These are phyloP conservation scores for Coremacera marginata DNA, from an alignment of 2,888 invertebrate species.

Conservation along the genomic window DNA sequence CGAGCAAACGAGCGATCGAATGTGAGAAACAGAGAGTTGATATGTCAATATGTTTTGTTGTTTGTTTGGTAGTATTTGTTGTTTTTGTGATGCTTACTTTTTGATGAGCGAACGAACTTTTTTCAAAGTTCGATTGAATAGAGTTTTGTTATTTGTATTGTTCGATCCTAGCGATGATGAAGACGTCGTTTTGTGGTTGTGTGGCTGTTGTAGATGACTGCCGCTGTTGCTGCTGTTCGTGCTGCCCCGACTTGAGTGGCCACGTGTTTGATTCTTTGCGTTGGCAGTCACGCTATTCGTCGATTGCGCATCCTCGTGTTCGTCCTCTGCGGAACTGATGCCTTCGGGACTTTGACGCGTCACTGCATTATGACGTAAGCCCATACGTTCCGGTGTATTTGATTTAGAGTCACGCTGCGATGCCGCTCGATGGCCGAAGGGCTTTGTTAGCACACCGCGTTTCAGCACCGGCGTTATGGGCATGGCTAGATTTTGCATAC, in stretches of 20 bases:
- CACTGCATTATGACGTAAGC: conserved; percentile 46
- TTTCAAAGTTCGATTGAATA: conserved; percentile 87
- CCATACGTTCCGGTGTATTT: conserved; percentile 58
- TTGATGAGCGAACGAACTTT: conserved; percentile 83
- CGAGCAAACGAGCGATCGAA: no score
- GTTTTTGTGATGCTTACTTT: conserved; percentile 66
- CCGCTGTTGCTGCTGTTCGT: conserved; percentile 11
- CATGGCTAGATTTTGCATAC: conserved; percentile 66
- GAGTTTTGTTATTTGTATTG: conserved; percentile 73
- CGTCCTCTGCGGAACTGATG: conserved; percentile 68
- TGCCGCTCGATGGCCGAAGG: conserved; percentile 48
- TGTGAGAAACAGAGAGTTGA: conserved; percentile 40
- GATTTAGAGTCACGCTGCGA: conserved; percentile 61
- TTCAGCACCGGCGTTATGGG: conserved; percentile 56
- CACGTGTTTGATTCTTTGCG: conserved; percentile 52
- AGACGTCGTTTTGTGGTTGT: conserved; percentile 51
- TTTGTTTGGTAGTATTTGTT: conserved; percentile 35
- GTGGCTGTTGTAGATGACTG: conserved; percentile 44
- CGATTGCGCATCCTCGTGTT: conserved; percentile 54
- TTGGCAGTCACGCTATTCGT: conserved; percentile 46
- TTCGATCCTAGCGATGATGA: conserved; percentile 64
- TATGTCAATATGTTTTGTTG: conserved; percentile 19
- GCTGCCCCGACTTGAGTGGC: conserved; percentile 49
- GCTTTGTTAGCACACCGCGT: conserved; percentile 45
- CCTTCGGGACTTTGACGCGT: conserved; percentile 67